phyloP scores from a whole-genome alignment of 2,888 invertebrate genomes.

The Autographa pulchrina region DNA sequence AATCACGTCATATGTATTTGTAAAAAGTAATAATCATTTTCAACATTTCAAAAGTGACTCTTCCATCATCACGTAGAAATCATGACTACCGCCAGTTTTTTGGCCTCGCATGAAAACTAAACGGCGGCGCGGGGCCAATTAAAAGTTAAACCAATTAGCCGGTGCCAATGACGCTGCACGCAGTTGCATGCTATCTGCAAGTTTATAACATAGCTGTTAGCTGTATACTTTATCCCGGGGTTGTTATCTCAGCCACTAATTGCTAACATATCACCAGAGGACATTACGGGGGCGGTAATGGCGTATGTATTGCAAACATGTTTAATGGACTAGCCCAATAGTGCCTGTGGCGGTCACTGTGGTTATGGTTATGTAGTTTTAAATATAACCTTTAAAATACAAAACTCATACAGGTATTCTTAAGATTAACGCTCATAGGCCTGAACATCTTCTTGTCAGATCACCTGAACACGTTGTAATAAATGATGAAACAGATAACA shows the following conservation, averaged over 20 bases:
- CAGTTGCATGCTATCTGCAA: slow-evolving; percentile 44
- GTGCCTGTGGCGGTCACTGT: background rate
- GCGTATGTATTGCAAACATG: background rate
- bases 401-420: no score
- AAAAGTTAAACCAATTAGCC: slow-evolving; percentile 73
- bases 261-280: background rate
- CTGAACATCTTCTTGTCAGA: no score
- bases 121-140: slow-evolving; percentile 64
- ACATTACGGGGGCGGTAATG: background rate
- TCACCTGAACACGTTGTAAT: no score
- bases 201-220: slow-evolving; percentile 29
- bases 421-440: no score
- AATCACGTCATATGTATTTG: no score
- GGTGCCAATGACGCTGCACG: slow-evolving; percentile 56
- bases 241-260: slow-evolving; percentile 25
- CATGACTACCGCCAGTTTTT: slow-evolving; percentile 38
- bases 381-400: background rate
- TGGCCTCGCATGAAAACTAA: slow-evolving; percentile 57
- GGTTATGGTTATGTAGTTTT: background rate
- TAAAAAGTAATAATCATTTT: background rate
- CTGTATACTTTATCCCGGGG: slow-evolving; percentile 8
- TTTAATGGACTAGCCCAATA: background rate
- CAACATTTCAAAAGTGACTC: background rate
- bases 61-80: background rate
- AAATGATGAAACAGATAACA: no score